Conservation (phyloP, 2,797 vertebrate species). For the Perodicticus potto region DNA sequence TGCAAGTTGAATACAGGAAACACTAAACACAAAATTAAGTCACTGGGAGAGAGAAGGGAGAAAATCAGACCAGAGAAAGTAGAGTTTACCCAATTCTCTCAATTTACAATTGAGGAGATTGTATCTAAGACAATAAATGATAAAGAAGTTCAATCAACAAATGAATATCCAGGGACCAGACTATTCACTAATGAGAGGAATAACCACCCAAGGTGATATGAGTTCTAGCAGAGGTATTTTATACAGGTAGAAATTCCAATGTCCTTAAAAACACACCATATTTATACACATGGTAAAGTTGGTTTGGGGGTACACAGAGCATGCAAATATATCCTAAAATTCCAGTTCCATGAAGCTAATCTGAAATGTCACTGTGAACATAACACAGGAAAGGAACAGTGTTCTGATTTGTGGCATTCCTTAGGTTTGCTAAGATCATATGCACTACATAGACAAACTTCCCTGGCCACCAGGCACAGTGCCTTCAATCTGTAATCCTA, state of each 20-base stretch:
- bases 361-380: slow-evolving; percentile 4
- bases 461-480: neutral
- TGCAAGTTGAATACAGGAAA: slow-evolving; percentile 30
- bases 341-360: slow-evolving; percentile 14
- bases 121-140: slow-evolving; percentile 10
- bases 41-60: neutral
- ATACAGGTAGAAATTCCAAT: slow-evolving; percentile 3
- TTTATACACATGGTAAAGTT: neutral
- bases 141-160: neutral
- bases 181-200: neutral
- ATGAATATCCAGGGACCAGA: neutral
- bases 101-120: slow-evolving; percentile 55
- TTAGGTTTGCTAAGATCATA: slow-evolving; percentile 1
- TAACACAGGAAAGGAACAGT: neutral
- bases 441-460: neutral
- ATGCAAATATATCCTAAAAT: slow-evolving; percentile 58
- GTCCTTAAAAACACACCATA: neutral
- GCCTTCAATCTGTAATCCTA: too few relatives aligned
- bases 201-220: neutral
- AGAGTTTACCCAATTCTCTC: neutral
- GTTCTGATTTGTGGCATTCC: neutral
- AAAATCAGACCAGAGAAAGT: neutral
- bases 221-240: slow-evolving; percentile 17
- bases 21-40: slow-evolving; percentile 17
- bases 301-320: neutral